These are phyloP conservation scores for Nerophis ophidion DNA, from an alignment of 2,113 vertebrate species.

Conservation along the genomic window DNA sequence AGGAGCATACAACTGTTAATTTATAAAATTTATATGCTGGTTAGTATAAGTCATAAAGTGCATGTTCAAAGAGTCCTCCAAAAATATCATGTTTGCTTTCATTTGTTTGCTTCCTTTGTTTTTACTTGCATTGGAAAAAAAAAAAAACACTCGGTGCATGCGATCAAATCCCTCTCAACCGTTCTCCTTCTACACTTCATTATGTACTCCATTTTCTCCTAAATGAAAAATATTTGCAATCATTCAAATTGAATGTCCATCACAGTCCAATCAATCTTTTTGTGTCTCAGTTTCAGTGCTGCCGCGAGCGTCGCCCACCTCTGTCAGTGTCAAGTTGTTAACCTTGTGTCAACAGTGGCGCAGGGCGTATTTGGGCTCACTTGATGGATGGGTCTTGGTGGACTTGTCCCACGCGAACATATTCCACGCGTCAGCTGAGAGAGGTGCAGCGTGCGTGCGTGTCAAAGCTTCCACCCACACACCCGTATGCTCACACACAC, in stretches of 20 bases:
- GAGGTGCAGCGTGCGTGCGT: conserved; percentile 45
- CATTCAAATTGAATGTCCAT: conserved; percentile 70
- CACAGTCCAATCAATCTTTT: conserved; percentile 59
- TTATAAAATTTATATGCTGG: no score
- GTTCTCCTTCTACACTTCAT: conserved; percentile 17
- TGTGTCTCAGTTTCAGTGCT: conserved; percentile 33
- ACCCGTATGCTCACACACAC: conserved; percentile 14
- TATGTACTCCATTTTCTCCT: conserved; percentile 54
- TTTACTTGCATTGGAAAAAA: not conserved
- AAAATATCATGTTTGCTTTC: conserved; percentile 27
- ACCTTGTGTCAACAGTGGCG: conserved; percentile 74
- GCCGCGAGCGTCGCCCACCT: conserved; percentile 57
- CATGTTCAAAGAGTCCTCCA: no score
- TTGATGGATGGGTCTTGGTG: conserved; percentile 78
- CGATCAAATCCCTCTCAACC: conserved; percentile 20
- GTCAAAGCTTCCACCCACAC: conserved; percentile 49
- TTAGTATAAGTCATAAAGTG: no score
- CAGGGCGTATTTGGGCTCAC: conserved; percentile 64
- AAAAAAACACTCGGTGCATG: conserved; percentile 5
- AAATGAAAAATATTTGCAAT: conserved; percentile 64
- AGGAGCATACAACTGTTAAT: no score
- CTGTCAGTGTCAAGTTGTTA: conserved; percentile 80
- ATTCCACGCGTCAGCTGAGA: conserved; percentile 73
- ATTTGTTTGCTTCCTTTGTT: not conserved
- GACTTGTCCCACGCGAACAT: conserved; percentile 73